Evolutionary conservation across 1,140 invertebrate genomes (phyloP), one percentile per base, ranked within the genome.

Genomic region (Drosophila rhopaloa): DNA sequence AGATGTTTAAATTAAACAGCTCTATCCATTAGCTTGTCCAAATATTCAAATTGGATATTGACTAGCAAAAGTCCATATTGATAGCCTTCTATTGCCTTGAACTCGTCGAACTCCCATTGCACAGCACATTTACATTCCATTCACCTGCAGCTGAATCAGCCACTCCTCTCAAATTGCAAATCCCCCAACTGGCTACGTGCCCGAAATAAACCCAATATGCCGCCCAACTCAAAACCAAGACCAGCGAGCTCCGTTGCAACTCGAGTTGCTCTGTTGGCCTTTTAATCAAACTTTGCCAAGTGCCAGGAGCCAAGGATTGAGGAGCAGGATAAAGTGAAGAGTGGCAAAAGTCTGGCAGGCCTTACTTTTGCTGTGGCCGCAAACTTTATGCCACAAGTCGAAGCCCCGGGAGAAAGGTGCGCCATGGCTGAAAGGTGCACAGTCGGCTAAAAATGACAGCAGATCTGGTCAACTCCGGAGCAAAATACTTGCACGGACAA

Each of bases 281-380:
- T 83, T 62, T 83, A 76, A 79, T 79, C 71, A 82, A 82, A 77
- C 75, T 82, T 65, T 41, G 47, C 55, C 58, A 35, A 35, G 38
- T 7, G 29, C 13, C 55, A 43, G 16, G 19, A 54, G 13, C 35
- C 19, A 9, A n/a, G 14, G 27, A 54, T 29, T 38, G 40, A 65
- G 11, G 14, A n/a, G 46, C 27, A 38, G 19, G 48, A 32, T 7
- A 14, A 35, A 67, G 32, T 29, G 11, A 6, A 37, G 38, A 16
- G 8, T 9, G 5, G 41, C 16, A 5, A 10, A 61, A 47, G 11
- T 29, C 41, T 13, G 38, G 24, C 40, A 63, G 46, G 38, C 40
- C 29, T 11, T 24, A 63, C 46, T 50, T 73, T 60, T 53, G 60
- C 57, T 82, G 63, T 43, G 59, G 51, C 46, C 44, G 55, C 29